Evolutionary conservation across 2,113 vertebrate species (phyloP), one percentile per base, ranked within the genome.

Genomic region (Naja naja): DNA sequence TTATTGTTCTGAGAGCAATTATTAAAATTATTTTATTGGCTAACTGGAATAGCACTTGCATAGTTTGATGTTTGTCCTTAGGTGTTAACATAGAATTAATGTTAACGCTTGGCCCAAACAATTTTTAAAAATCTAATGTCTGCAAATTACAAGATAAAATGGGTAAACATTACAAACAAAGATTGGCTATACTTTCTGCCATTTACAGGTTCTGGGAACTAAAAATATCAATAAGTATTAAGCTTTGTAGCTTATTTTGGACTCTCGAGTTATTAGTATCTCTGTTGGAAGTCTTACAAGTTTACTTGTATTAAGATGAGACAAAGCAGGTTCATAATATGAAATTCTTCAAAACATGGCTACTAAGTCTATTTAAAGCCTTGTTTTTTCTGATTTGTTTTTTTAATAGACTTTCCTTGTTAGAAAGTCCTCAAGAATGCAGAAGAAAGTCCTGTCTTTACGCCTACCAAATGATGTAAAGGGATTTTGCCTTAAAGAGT

Each of bases 371-470:
- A 20, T 91, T 30, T 95, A 53, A 93, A 8, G 43, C 0, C 0
- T 58, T 85, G 52, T 20, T 89, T 89, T 81, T 69, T 88, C 34
- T 92, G 30, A 34, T 91, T 92, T 94, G 93, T 49, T 91, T 27
- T 27, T 85, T 23, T 7, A 4, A 93, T 96, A 99, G 99, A 98
- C 98, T 91, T 99, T 99, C 96, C 96, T 99, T 94, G 98, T 99
- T 88, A 98, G 98, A 88, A 99, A 98, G 95, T 99, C 98, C 0
- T 89, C 98, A 14, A 97, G 95, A 88, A 95, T 99, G 94, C 99
- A 99, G 96, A 99, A 97, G 96, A 99, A 99, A 91, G 98, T 99
- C 18, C 97, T 99, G 43, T 99, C 98, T 10, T 97, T 99, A 87
- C 98, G 98, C 49, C 93, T 98, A 74, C 97, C 98, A 34, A 93